Conservation (phyloP, 1,140 invertebrate genomes). For the Eufriesea mexicana region DNA sequence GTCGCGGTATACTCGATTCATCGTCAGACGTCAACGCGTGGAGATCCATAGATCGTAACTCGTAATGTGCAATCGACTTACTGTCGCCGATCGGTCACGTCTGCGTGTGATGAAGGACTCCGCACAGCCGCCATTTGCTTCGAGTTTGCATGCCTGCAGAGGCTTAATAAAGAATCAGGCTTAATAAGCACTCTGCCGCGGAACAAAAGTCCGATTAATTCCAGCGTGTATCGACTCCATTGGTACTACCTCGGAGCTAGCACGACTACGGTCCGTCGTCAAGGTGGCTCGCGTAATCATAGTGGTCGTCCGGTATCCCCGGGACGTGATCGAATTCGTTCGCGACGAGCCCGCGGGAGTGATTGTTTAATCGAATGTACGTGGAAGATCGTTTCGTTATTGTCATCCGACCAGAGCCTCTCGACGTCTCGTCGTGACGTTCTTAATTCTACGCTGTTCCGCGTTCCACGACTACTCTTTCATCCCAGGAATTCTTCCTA, state of each 20-base stretch:
- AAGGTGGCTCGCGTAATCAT: conserved; percentile 75
- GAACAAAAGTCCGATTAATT: conserved; percentile 80
- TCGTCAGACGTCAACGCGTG: too few species aligned
- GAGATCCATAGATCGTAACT: not conserved
- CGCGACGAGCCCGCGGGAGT: conserved; percentile 37
- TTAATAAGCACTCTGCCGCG: conserved; percentile 78
- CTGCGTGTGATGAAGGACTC: conserved; percentile 41
- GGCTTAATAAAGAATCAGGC: conserved; percentile 54
- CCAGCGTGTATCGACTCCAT: conserved; percentile 47
- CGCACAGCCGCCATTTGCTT: conserved; percentile 8
- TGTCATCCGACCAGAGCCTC: not conserved
- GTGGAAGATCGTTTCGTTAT: not conserved
- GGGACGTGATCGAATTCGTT: conserved; percentile 74
- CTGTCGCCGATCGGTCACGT: conserved; percentile 31
- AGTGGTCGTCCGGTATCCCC: conserved; percentile 77
- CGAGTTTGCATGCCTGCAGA: conserved; percentile 75
- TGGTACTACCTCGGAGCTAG: conserved; percentile 45
- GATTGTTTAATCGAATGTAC: conserved; percentile 52
- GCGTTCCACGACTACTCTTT: not conserved
- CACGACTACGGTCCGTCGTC: conserved; percentile 68
- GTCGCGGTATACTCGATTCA: too few species aligned
- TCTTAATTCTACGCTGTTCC: not conserved
- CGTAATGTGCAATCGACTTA: not conserved
- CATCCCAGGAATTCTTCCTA: too few species aligned
- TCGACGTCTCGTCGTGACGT: not conserved